Evolutionary conservation across 2,888 invertebrate genomes (phyloP).

Genomic region (Operophtera brumata): DNA sequence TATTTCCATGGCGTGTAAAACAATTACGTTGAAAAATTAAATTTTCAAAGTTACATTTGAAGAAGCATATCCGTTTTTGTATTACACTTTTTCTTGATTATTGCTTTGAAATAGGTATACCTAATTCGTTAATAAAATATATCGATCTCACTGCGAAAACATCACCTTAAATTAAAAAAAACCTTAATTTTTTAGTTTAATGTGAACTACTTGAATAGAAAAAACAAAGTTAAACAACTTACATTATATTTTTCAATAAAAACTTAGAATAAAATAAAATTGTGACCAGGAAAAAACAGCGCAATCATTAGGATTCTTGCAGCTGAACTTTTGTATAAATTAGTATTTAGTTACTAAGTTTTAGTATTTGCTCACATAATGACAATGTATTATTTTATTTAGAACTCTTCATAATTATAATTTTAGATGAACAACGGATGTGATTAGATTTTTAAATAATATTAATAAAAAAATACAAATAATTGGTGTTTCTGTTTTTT

Average conservation of each 20-base stretch:
- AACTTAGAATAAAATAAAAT: background rate
- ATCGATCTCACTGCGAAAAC: slow-evolving; percentile 12
- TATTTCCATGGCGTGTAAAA: too few species aligned
- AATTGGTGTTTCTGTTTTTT: slow-evolving; percentile 24
- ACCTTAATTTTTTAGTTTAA: background rate
- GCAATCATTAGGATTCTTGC: background rate
- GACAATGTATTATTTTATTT: slow-evolving; percentile 51
- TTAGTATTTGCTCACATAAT: slow-evolving; percentile 38
- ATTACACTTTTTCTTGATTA: slow-evolving; percentile 13
- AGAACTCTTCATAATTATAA: slow-evolving; percentile 56
- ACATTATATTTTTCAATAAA: background rate
- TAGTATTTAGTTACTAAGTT: too few species aligned
- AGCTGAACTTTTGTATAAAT: background rate
- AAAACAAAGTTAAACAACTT: background rate
- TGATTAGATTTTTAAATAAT: slow-evolving; percentile 80
- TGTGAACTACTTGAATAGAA: background rate
- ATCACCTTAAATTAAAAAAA: too few species aligned
- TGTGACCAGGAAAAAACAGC: background rate
- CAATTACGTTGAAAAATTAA: too few species aligned
- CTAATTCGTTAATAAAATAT: background rate
- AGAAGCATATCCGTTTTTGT: too few species aligned
- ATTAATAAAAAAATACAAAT: slow-evolving; percentile 62
- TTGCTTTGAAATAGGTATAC: slow-evolving; percentile 1
- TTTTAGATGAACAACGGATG: slow-evolving; percentile 70
- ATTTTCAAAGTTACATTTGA: background rate